These are phyloP conservation scores for Monopis laevigella DNA, from an alignment of 2,888 invertebrate species.

Conservation along the genomic window DNA sequence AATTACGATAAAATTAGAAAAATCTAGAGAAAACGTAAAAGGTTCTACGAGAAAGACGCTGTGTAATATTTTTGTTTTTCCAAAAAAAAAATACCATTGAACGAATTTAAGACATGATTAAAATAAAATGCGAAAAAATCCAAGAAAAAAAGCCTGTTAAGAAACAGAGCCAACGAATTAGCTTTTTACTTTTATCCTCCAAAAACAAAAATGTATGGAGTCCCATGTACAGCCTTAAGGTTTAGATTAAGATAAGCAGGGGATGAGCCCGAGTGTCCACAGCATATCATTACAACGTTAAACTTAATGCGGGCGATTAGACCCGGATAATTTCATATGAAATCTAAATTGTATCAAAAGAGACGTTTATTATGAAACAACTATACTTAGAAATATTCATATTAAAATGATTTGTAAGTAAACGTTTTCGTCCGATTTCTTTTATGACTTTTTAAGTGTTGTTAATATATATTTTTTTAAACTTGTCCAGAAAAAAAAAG, in stretches of 20 bases:
- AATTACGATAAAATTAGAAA: too few relatives aligned
- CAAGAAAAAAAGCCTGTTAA: too few relatives aligned
- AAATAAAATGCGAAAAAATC: too few relatives aligned
- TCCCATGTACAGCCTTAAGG: conserved; percentile 34
- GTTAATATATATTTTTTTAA: neutral
- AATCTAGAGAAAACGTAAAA: too few relatives aligned
- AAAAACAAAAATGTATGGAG: neutral
- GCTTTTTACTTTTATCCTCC: too few relatives aligned
- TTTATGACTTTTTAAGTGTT: neutral
- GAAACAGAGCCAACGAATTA: too few relatives aligned
- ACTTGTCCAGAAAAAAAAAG: too few relatives aligned
- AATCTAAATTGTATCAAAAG: conserved; percentile 57
- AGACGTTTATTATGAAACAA: conserved; percentile 10
- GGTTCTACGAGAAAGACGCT: too few relatives aligned
- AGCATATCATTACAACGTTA: conserved; percentile 53
- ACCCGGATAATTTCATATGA: conserved; percentile 36
- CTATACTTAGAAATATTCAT: too few relatives aligned
- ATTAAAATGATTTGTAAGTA: conserved; percentile 1
- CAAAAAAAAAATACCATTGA: too few relatives aligned
- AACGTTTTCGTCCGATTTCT: conserved; percentile 2
- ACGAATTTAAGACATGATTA: too few relatives aligned
- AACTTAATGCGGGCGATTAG: conserved; percentile 33
- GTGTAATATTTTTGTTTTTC: too few relatives aligned
- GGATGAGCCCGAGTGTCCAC: conserved; percentile 30
- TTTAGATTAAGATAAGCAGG: conserved; percentile 54